Conservation (phyloP, 92 coral and sea anemone genomes). For the Bergia sp. region DNA sequence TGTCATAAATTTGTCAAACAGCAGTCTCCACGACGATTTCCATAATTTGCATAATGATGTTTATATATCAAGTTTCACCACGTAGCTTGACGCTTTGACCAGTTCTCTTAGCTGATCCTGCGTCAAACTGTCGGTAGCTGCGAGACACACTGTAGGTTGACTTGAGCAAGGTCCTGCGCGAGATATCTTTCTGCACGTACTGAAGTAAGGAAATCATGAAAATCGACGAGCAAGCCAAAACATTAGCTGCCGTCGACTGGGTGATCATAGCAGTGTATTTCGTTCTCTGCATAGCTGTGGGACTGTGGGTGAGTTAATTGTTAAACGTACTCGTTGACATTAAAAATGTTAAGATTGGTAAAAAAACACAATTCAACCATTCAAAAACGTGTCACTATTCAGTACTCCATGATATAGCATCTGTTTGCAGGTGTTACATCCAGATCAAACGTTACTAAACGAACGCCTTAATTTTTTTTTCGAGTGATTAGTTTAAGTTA, state of each 20-base stretch:
- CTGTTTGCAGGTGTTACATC: too few relatives aligned
- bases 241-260: conserved; percentile 71
- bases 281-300: conserved; percentile 77
- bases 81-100: neutral
- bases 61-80: neutral
- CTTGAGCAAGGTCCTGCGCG: neutral
- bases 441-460: too few relatives aligned
- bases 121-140: too few relatives aligned
- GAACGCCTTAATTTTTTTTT: too few relatives aligned
- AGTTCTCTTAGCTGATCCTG: neutral
- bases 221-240: conserved; percentile 19
- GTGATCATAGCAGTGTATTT: conserved; percentile 80
- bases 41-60: too few relatives aligned
- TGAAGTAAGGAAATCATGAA: neutral
- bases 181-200: neutral
- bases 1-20: too few relatives aligned
- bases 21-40: too few relatives aligned
- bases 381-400: too few relatives aligned
- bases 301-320: conserved; percentile 73
- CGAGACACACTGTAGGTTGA: neutral
- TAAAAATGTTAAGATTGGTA: too few relatives aligned
- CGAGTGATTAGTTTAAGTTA: too few relatives aligned
- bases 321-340: neutral
- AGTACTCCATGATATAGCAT: too few relatives aligned
- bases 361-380: too few relatives aligned